phyloP scores from a whole-genome alignment of 2,797 vertebrate genomes.

The Garrulus glandarius region DNA sequence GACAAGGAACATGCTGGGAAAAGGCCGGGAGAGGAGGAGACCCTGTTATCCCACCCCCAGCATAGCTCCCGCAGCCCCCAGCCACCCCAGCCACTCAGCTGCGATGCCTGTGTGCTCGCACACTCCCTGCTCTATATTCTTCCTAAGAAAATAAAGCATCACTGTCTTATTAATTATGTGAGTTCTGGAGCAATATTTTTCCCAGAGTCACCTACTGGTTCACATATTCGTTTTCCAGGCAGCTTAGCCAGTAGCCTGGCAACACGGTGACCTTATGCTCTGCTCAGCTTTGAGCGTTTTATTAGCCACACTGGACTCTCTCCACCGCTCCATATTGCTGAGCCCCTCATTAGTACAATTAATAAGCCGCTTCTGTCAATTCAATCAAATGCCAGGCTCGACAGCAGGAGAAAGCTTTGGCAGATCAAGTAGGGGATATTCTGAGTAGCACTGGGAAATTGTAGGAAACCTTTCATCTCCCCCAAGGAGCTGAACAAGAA shows the following conservation, averaged over 20 bases:
- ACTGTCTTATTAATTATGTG: constrained; percentile 51
- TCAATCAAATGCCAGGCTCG: constrained; percentile 53
- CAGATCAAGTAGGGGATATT: constrained; percentile 56
- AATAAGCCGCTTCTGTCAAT: constrained; percentile 65
- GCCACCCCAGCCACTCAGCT: background rate
- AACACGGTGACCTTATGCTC: constrained; percentile 67
- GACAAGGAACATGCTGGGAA: background rate
- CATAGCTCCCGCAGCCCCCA: background rate
- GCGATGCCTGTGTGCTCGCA: accelerated
- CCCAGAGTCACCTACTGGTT: constrained; percentile 64
- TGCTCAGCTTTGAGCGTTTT: constrained; percentile 22
- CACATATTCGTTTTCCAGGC: constrained; percentile 28
- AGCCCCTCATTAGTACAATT: constrained; percentile 76
- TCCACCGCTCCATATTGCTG: constrained; percentile 21
- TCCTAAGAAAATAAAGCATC: constrained; percentile 44
- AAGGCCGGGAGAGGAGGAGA: background rate
- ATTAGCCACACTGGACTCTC: constrained; percentile 66
- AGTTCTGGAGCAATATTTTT: constrained; percentile 40
- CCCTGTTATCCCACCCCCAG: background rate
- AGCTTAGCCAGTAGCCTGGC: constrained; percentile 72
- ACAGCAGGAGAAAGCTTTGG: constrained; percentile 63
- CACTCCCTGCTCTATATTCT: background rate
- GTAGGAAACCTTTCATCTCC: constrained; percentile 64
- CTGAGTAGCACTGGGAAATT: constrained; percentile 40
- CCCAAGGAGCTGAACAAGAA: constrained; percentile 34